These are phyloP conservation scores for Cervus canadensis DNA, from an alignment of 2,113 vertebrate genomes.

Conservation along the genomic window DNA sequence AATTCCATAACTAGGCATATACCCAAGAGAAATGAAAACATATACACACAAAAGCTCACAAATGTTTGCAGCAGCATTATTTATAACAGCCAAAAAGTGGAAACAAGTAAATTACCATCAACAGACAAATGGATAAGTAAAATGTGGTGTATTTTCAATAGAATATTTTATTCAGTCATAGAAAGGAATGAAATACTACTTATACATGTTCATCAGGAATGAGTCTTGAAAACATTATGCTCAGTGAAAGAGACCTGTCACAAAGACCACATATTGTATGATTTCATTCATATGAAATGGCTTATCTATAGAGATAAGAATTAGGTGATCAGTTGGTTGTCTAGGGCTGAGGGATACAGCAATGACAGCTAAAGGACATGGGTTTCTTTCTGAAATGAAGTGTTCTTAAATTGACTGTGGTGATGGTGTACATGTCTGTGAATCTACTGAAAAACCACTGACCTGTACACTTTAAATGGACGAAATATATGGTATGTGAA, in stretches of 20 bases:
- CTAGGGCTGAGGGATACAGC: neutral
- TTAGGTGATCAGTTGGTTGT: neutral
- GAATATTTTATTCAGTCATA: neutral
- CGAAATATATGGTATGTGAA: neutral
- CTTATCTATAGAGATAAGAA: neutral
- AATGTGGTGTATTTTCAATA: neutral
- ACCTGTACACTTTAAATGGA: neutral
- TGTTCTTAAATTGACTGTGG: neutral
- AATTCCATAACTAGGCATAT: neutral
- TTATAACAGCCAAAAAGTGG: neutral
- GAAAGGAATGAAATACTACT: neutral
- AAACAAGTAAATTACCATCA: neutral
- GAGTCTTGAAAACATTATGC: neutral
- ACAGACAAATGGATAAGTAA: neutral
- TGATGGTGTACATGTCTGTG: neutral
- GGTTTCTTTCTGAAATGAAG: neutral
- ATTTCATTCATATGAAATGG: neutral
- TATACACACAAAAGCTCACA: neutral
- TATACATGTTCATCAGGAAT: neutral
- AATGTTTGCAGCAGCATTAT: neutral
- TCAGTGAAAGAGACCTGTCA: neutral
- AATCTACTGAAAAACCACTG: neutral
- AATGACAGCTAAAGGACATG: neutral
- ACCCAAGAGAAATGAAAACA: neutral
- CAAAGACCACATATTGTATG: neutral